Conservation (phyloP, 2,113 vertebrate genomes). For the Lampris incognitus region DNA sequence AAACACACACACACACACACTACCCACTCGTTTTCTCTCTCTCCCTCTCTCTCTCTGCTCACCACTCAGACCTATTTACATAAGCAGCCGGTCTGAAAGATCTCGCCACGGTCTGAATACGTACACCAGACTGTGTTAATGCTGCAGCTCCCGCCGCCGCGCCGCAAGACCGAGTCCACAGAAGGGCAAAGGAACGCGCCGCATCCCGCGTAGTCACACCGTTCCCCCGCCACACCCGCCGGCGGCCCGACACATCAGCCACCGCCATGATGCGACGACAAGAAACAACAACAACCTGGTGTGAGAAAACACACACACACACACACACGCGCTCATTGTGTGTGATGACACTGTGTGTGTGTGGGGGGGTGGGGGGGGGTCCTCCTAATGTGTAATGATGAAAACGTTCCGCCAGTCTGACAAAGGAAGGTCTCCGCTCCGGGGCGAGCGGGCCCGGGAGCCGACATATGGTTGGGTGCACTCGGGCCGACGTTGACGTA, state of each 20-base stretch:
- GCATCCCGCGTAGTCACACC: slow-evolving; percentile 33
- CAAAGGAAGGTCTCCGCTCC: slow-evolving; percentile 56
- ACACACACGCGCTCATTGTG: slow-evolving; percentile 47
- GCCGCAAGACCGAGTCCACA: background rate
- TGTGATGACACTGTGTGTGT: slow-evolving; percentile 45
- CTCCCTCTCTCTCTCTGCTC: slow-evolving; percentile 43
- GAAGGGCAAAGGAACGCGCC: slow-evolving; percentile 12
- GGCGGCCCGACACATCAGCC: slow-evolving; percentile 34
- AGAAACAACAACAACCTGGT: slow-evolving; percentile 45
- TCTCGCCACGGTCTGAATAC: slow-evolving; percentile 29
- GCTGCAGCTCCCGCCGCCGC: slow-evolving; percentile 4
- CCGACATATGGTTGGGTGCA: slow-evolving; percentile 77
- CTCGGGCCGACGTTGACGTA: slow-evolving; percentile 74
- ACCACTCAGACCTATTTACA: slow-evolving; percentile 43
- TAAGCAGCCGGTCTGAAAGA: slow-evolving; percentile 25
- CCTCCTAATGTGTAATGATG: slow-evolving; percentile 70
- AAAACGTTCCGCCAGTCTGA: slow-evolving; percentile 68
- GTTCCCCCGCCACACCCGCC: slow-evolving; percentile 32
- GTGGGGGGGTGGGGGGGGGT: slow-evolving; percentile 1
- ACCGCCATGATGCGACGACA: slow-evolving; percentile 12
- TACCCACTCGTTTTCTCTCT: no score
- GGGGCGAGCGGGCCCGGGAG: slow-evolving; percentile 51
- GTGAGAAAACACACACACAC: slow-evolving; percentile 28
- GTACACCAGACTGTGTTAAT: slow-evolving; percentile 33
- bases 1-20: no score